Percentiles rank a stretch among this genome's conserved stretches.
These are phyloP conservation scores for Lepidurus apus DNA, from an alignment of 1,140 invertebrate species.

Conservation along the genomic window DNA sequence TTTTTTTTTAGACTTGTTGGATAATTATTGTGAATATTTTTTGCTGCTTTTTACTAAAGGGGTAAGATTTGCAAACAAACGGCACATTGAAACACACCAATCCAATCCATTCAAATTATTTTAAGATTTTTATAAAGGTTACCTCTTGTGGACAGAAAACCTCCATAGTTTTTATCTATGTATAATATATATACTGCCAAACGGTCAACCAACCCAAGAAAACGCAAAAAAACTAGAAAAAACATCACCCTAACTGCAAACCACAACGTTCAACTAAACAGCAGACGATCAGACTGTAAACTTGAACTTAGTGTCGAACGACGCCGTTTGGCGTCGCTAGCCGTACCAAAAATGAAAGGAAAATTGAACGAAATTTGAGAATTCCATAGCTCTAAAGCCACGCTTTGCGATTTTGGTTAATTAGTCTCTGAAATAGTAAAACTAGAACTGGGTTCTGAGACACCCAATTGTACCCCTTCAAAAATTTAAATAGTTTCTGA, in stretches of 20 bases:
- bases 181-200: conserved; percentile 22
- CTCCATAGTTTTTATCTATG: conserved; percentile 19
- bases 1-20: not conserved
- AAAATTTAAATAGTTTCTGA: not conserved
- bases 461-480: not conserved
- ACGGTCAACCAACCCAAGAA: not conserved
- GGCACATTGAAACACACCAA: conserved; percentile 21
- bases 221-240: not conserved
- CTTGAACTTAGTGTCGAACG: not conserved
- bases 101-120: conserved; percentile 16
- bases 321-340: not conserved
- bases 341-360: not conserved
- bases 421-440: not conserved
- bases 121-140: conserved; percentile 1
- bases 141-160: conserved; percentile 14
- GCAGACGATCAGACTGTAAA: conserved; percentile 14
- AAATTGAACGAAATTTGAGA: not conserved
- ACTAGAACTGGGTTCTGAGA: not conserved
- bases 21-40: not conserved
- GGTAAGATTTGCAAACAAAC: conserved; percentile 15
- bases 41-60: not conserved
- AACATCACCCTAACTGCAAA: conserved; percentile 10
- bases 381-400: not conserved
- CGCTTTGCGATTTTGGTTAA: not conserved
- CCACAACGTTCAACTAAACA: conserved; percentile 19